Evolutionary conservation across 1,140 invertebrate species (phyloP).

Genomic region (Eulimnadia texana): DNA sequence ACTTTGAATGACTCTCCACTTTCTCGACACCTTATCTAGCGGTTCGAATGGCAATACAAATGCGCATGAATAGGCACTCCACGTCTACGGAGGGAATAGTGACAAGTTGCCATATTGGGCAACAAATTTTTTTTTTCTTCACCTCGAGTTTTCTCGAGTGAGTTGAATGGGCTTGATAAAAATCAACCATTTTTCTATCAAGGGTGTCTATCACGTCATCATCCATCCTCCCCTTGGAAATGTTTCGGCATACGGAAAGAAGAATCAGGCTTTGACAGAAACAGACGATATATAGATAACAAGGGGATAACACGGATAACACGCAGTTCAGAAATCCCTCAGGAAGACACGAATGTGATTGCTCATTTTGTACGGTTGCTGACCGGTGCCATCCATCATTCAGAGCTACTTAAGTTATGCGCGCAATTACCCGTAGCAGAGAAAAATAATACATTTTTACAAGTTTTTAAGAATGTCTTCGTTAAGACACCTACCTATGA

Average conservation of each 20-base stretch:
- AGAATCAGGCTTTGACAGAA: no score
- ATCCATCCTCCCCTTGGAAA: neutral
- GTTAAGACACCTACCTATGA: constrained; percentile 31
- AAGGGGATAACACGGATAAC: no score
- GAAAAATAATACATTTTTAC: neutral
- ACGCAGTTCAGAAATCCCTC: no score
- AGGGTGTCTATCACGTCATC: neutral
- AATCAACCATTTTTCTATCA: neutral
- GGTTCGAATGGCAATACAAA: neutral
- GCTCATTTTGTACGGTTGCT: neutral
- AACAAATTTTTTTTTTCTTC: neutral
- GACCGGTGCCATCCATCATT: neutral
- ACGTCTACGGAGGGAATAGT: no score
- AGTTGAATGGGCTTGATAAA: neutral
- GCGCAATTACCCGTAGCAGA: neutral
- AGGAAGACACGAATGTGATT: neutral
- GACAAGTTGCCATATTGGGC: neutral
- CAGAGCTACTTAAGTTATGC: neutral
- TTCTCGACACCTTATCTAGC: neutral
- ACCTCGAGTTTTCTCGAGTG: neutral
- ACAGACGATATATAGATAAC: no score
- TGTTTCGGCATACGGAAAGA: no score
- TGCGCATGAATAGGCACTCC: neutral
- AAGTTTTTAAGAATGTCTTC: neutral
- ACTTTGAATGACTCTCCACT: neutral